phyloP scores from a whole-genome alignment of 2,113 vertebrate genomes.

The Diglossa brunneiventris region DNA sequence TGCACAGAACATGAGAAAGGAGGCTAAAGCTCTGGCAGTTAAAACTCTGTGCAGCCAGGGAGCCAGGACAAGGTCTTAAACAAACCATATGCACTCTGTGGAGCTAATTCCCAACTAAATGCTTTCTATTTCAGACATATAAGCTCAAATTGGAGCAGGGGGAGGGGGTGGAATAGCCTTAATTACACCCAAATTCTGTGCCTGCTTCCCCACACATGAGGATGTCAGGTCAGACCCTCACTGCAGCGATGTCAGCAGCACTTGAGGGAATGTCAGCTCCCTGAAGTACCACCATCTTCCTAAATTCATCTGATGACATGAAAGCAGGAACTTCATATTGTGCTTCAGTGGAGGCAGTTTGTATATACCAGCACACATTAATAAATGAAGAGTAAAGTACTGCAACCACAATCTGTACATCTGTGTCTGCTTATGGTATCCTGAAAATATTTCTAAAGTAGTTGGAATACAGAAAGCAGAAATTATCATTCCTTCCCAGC shows the following conservation, averaged over 20 bases:
- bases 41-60: background rate
- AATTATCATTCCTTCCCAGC: background rate
- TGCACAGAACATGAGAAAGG: background rate
- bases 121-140: background rate
- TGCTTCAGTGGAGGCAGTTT: background rate
- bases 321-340: background rate
- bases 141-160: background rate
- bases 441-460: background rate
- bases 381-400: conserved; percentile 8
- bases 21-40: background rate
- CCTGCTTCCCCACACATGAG: background rate
- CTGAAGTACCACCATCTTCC: background rate
- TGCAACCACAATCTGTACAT: background rate
- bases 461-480: background rate
- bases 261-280: background rate
- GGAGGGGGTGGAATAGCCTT: background rate
- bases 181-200: background rate
- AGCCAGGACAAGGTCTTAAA: background rate
- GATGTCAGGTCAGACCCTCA: background rate
- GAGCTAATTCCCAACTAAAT: background rate
- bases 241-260: background rate
- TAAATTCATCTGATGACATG: background rate
- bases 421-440: background rate
- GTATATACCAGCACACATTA: background rate
- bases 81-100: background rate